Evolutionary conservation across 1,140 invertebrate species (phyloP), one percentile per base, ranked within the genome.

Genomic region (Geopemphigus sp.): DNA sequence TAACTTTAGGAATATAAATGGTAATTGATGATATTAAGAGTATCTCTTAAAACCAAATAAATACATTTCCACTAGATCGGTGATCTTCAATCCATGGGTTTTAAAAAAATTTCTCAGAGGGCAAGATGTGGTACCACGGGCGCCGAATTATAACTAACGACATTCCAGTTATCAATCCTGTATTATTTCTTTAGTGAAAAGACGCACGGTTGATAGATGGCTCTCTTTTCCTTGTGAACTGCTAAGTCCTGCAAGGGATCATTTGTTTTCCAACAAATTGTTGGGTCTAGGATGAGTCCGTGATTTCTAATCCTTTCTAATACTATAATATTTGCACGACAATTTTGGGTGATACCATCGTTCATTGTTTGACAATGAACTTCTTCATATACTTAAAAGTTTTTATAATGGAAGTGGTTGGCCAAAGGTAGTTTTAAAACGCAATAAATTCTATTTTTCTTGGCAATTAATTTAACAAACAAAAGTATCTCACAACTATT

Each of bases 331-430:
- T 45, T 32, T 10, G 63, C 45, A 5, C 66, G 19, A 47, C 45
- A n/a, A 50, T 72, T 53, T 72, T 72, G 68, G 24, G n/a, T 72
- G 45, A 26, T 26, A 26, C 45, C 22, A 15, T 54, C 24, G 1
- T 50, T 26, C 15, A 5, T 26, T 53, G 50, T 50, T 72, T 50
- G n/a, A 54, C 47, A 54, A 15, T 53, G 15, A 26, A 53, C 68
- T 53, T 72, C 68, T 53, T 72, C 68, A 19, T 72, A 26, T 29
- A 72, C 68, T 72, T 72, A 22, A 14, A 72, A 29, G 24, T 54
- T 50, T 50, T 53, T 50, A 10, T 6, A 26, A 12, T 50, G 12
- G 47, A 72, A 72, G 29, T 29, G 54, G 50, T 53, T 14, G 50
- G 10, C 50, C 15, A 15, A n/a, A n/a, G n/a, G n/a, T n/a, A n/a